Evolutionary conservation across 2,888 invertebrate genomes (phyloP).

Genomic region (Agrypnus murinus): DNA sequence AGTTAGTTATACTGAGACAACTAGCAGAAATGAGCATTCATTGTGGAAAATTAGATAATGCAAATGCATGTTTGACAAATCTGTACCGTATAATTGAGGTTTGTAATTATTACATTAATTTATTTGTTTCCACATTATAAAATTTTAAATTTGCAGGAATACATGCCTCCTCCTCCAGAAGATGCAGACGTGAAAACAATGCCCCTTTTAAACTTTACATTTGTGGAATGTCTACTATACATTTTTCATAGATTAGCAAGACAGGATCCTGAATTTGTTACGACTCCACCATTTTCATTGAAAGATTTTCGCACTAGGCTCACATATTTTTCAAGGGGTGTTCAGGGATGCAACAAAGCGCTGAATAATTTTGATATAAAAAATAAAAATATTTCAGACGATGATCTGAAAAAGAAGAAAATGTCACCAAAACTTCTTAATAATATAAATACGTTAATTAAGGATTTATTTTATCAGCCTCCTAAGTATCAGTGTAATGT

Average conservation of each 20-base stretch:
- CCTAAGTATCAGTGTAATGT: constrained; percentile 92
- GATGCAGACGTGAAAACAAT: constrained; percentile 77
- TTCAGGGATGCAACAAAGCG: constrained; percentile 83
- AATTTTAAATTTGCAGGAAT: constrained; percentile 76
- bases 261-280: constrained; percentile 84
- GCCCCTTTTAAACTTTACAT: constrained; percentile 93
- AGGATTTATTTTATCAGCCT: constrained; percentile 95
- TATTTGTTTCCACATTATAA: neutral
- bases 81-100: constrained; percentile 88
- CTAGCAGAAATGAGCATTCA: constrained; percentile 89
- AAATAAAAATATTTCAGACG: constrained; percentile 68
- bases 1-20: constrained; percentile 88
- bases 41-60: constrained; percentile 85
- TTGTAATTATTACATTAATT: neutral
- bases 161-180: constrained; percentile 90
- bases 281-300: constrained; percentile 81
- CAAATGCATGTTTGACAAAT: constrained; percentile 82
- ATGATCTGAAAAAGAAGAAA: constrained; percentile 80
- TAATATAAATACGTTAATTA: constrained; percentile 93
- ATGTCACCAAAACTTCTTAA: constrained; percentile 92
- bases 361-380: constrained; percentile 56
- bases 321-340: constrained; percentile 93
- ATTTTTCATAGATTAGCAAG: constrained; percentile 85
- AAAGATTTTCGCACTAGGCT: constrained; percentile 91
- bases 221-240: constrained; percentile 93